Evolutionary conservation across 2,113 vertebrate species (phyloP).

Genomic region (Castor canadensis): DNA sequence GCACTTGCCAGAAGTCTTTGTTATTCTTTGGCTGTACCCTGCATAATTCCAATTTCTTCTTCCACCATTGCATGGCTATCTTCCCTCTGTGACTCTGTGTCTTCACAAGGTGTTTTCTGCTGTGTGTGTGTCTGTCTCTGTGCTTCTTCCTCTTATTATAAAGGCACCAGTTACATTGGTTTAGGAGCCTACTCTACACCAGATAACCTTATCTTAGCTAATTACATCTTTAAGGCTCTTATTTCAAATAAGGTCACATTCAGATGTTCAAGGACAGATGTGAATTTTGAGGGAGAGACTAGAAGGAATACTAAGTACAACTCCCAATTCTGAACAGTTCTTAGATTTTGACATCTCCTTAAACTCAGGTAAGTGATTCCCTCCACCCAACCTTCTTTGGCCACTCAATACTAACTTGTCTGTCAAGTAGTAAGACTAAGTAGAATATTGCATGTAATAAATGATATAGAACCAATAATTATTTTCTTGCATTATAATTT

Average conservation of each 20-base stretch:
- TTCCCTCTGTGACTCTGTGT: neutral
- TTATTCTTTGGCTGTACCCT: neutral
- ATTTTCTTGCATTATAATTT: neutral
- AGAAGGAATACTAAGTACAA: neutral
- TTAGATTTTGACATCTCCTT: neutral
- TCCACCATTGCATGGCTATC: neutral
- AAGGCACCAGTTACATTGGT: neutral
- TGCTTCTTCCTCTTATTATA: neutral
- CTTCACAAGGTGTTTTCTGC: neutral
- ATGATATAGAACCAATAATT: neutral
- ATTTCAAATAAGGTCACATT: neutral
- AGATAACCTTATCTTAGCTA: neutral
- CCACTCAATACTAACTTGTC: neutral
- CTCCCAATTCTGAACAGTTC: neutral
- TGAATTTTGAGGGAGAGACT: neutral
- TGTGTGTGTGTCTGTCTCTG: neutral
- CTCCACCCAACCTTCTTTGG: neutral
- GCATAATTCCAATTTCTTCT: neutral
- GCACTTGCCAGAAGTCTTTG: neutral
- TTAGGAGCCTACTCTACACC: neutral
- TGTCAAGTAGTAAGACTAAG: neutral
- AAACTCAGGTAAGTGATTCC: neutral
- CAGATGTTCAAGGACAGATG: neutral
- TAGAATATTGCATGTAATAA: neutral
- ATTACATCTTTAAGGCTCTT: neutral